phyloP scores from a whole-genome alignment of 2,113 vertebrate species.

The Ailuropoda melanoleuca region DNA sequence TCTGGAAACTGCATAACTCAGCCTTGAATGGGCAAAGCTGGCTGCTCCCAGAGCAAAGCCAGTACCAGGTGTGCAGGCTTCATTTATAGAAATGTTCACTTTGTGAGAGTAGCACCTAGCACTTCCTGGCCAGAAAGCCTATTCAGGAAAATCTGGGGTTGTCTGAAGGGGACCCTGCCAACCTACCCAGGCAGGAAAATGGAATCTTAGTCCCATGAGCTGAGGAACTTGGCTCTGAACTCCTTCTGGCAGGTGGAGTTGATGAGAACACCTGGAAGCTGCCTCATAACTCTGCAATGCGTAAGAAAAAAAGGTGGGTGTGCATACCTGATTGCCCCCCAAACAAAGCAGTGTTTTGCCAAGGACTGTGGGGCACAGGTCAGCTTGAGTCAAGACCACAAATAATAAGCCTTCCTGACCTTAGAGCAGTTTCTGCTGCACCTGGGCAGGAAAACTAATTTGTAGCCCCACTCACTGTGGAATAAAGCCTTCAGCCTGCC shows the following conservation, averaged over 20 bases:
- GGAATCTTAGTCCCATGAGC: not conserved
- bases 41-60: not conserved
- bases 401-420: not conserved
- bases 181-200: not conserved
- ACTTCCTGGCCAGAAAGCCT: not conserved
- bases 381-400: not conserved
- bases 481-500: not conserved
- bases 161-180: not conserved
- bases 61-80: not conserved
- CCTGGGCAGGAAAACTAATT: not conserved
- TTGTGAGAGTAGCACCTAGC: not conserved
- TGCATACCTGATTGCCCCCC: not conserved
- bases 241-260: not conserved
- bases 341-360: not conserved
- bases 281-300: not conserved
- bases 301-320: not conserved
- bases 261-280: not conserved
- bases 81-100: not conserved
- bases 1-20: not conserved
- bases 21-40: not conserved
- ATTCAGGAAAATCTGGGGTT: not conserved
- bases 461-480: not conserved
- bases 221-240: not conserved
- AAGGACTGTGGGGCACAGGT: not conserved
- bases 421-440: not conserved